Conservation (phyloP, 2,113 vertebrate genomes). For the Catharus bicknelli region DNA sequence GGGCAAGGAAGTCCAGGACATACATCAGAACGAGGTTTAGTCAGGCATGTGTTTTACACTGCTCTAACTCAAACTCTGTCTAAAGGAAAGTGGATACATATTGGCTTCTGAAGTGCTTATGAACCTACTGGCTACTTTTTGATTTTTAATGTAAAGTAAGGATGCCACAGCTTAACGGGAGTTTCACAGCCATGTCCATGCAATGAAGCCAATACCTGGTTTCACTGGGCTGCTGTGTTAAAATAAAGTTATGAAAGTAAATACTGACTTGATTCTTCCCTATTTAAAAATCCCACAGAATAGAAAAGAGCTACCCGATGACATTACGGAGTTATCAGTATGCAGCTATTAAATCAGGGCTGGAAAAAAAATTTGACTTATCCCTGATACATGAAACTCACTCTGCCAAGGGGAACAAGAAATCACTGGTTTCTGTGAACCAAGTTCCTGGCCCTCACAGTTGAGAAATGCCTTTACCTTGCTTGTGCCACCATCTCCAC, state of each 20-base stretch:
- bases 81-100: not conserved
- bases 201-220: not conserved
- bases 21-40: not conserved
- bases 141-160: not conserved
- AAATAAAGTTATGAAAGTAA: not conserved
- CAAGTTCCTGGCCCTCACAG: not conserved
- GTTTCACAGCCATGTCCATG: rapidly evolving
- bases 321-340: not conserved
- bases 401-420: not conserved
- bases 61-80: not conserved
- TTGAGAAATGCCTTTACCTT: not conserved
- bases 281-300: not conserved
- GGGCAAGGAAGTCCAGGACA: not conserved
- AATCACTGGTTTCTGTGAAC: not conserved
- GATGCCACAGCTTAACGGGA: rapidly evolving
- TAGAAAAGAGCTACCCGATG: not conserved
- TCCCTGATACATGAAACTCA: not conserved
- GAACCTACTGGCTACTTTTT: not conserved
- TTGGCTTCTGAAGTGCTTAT: not conserved
- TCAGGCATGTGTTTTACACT: rapidly evolving
- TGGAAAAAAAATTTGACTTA: not conserved
- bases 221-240: not conserved
- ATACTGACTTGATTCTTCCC: not conserved
- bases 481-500: not conserved
- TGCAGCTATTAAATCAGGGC: not conserved